Evolutionary conservation across 2,888 invertebrate genomes (phyloP), one percentile per base, ranked within the genome.

Genomic region (Drosophila multiciliata): DNA sequence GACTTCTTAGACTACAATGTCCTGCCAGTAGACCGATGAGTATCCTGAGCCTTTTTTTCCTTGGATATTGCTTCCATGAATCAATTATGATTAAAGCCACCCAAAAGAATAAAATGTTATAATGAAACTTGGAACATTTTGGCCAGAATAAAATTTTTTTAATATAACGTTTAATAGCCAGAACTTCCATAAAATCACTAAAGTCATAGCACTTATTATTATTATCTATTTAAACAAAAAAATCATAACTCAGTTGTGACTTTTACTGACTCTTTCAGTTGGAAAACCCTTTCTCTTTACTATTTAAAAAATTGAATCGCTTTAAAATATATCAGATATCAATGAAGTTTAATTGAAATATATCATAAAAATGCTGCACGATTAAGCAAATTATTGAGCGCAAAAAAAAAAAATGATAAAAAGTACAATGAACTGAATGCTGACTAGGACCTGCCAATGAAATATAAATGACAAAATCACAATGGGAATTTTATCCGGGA

Each of bases 401-500:
- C 36, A 45, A 6, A 48, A 36, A 55, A 36, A 55, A 54, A 54
- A 36, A 3, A 32, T 32, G 3, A 35, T 20, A 38, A n/a, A 38
- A n/a, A 29, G 5, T 12, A 36, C 42, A 49, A 49, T 38, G 15
- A 32, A 40, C 33, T 38, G 36, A 15, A 29, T 23, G 49, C 57
- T 60, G 52, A 65, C 66, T 70, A 40, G 12, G 52, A 61, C 50
- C 61, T 60, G 48, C 55, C 59, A 63, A 49, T 66, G 62, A 62
- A 76, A 75, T 75, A 50, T 63, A 62, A 60, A 55, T 60, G 60
- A 52, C 60, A 63, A 72, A 72, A 75, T 75, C 72, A 72, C 66
- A 72, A 49, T 57, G 66, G 49, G 49, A 42, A 60, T 58, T 76
- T 57, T 52, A 72, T 64, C 45, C 49, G n/a, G 48, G 33, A 52